Evolutionary conservation across 2,113 vertebrate species (phyloP).

Genomic region (Scortum barcoo): DNA sequence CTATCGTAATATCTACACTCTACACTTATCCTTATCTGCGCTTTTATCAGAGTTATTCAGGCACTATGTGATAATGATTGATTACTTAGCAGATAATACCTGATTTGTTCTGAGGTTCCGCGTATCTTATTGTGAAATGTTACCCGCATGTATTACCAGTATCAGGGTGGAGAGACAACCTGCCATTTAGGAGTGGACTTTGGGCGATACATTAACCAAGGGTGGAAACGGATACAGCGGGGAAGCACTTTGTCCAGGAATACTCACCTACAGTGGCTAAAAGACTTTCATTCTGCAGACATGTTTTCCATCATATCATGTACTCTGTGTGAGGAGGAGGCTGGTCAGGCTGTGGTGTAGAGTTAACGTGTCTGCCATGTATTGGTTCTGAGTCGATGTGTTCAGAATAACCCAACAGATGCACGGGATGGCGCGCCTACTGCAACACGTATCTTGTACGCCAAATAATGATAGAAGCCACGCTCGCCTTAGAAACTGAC

Average conservation of each 20-base stretch:
- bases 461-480: background rate
- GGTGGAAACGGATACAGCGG: background rate
- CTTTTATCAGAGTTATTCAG: background rate
- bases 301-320: background rate
- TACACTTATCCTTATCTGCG: background rate
- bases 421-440: background rate
- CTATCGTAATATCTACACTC: background rate
- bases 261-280: background rate
- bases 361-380: background rate
- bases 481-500: background rate
- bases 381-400: background rate
- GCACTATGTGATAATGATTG: background rate
- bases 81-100: background rate
- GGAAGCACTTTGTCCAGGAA: background rate
- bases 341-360: background rate
- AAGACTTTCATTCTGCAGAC: background rate
- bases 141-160: background rate
- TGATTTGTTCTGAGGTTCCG: background rate
- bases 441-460: background rate
- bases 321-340: background rate
- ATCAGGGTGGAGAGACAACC: slow-evolving; percentile 2
- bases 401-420: background rate
- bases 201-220: slow-evolving; percentile 22
- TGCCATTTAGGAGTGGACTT: slow-evolving; percentile 6
- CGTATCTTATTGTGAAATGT: background rate